Percentiles rank a stretch among this genome's conserved stretches.
phyloP scores from a whole-genome alignment of 2,113 vertebrate genomes.

The Athene noctua region DNA sequence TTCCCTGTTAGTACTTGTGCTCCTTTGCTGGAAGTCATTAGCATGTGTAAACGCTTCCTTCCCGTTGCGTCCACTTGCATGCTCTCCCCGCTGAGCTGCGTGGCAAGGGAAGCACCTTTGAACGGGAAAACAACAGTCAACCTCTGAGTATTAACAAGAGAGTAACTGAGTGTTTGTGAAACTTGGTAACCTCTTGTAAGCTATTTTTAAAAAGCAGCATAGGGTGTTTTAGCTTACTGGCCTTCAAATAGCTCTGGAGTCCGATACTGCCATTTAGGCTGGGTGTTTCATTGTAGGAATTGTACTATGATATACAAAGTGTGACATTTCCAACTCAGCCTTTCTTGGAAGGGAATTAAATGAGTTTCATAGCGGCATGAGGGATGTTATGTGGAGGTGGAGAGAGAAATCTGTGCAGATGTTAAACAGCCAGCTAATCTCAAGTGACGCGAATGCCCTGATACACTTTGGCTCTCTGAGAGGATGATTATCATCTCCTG shows the following conservation, averaged over 20 bases:
- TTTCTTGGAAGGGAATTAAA: conserved; percentile 32
- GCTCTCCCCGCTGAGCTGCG: conserved; percentile 46
- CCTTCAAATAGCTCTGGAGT: neutral
- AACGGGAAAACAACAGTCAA: conserved; percentile 37
- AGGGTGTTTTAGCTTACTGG: neutral
- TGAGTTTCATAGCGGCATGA: neutral
- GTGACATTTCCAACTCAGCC: conserved; percentile 57
- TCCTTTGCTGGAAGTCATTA: conserved; percentile 48
- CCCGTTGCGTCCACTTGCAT: conserved; percentile 25
- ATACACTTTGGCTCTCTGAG: neutral
- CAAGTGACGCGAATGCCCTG: neutral
- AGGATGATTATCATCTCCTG: conserved; percentile 19
- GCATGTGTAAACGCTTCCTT: conserved; percentile 60
- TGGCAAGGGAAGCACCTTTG: conserved; percentile 58
- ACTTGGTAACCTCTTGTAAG: neutral
- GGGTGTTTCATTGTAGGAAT: neutral
- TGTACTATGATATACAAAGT: neutral
- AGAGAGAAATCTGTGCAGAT: conserved; percentile 50
- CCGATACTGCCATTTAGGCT: neutral
- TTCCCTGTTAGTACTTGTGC: conserved; percentile 14
- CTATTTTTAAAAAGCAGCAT: neutral
- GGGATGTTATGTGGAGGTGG: conserved; percentile 37
- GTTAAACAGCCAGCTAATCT: conserved; percentile 52
- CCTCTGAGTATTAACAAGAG: neutral
- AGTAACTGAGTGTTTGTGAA: neutral